Conservation (phyloP, 2,113 vertebrate genomes). For the Poeciliopsis prolifica region DNA sequence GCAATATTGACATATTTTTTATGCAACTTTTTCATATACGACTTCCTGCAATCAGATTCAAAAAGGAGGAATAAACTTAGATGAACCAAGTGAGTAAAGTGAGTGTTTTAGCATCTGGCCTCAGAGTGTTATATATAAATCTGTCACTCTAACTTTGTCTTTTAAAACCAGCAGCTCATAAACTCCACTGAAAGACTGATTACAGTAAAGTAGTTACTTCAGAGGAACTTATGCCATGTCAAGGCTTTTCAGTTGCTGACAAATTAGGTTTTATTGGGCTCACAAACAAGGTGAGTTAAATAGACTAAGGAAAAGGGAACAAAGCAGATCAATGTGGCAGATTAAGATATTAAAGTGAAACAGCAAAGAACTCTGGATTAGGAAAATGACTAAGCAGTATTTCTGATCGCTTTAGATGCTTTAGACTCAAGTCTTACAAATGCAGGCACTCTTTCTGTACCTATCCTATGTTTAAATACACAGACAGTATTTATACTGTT, state of each 20-base stretch:
- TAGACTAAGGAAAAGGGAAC: not conserved
- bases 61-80: not conserved
- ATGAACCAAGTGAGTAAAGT: not conserved
- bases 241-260: constrained; percentile 1
- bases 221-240: not conserved
- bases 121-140: not conserved
- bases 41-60: not conserved
- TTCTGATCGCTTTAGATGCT: too few species aligned
- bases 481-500: not conserved
- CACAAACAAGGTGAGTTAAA: not conserved
- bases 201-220: constrained; percentile 7
- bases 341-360: not conserved
- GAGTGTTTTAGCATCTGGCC: not conserved
- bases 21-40: too few species aligned
- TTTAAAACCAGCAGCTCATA: not conserved
- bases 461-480: not conserved
- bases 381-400: not conserved
- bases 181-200: not conserved
- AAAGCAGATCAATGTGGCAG: not conserved
- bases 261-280: constrained; percentile 10
- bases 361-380: not conserved
- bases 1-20: too few species aligned
- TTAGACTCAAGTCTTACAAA: not conserved
- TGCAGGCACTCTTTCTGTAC: not conserved
- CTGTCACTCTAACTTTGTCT: not conserved